These are phyloP conservation scores for Anagyrus pseudococci DNA, from an alignment of 2,888 invertebrate genomes.

Conservation along the genomic window DNA sequence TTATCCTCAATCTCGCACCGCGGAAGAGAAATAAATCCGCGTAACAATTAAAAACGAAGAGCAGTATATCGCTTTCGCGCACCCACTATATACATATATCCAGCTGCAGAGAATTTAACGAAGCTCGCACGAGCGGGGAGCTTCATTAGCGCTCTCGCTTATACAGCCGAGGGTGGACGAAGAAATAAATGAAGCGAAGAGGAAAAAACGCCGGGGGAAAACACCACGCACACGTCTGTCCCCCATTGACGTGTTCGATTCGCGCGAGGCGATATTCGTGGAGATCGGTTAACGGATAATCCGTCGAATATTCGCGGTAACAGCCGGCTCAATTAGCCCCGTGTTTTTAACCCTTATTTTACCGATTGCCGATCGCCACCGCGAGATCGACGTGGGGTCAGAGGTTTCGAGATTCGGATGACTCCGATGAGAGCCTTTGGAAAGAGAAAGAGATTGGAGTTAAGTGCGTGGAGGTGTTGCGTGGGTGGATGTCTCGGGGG, in stretches of 20 bases:
- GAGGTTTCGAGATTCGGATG: neutral
- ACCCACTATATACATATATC: too few relatives aligned
- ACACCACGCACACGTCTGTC: too few relatives aligned
- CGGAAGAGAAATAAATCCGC: too few relatives aligned
- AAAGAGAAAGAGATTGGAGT: neutral
- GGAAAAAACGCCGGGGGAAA: neutral
- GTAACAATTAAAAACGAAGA: too few relatives aligned
- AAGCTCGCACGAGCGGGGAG: neutral
- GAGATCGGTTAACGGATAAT: neutral
- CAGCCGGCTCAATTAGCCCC: conserved; percentile 14
- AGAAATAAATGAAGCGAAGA: too few relatives aligned
- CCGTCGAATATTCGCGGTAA: too few relatives aligned
- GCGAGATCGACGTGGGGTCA: neutral
- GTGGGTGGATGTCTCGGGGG: too few relatives aligned
- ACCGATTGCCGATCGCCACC: conserved; percentile 3
- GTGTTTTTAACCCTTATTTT: conserved; percentile 12
- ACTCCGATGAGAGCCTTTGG: neutral
- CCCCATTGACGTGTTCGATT: neutral
- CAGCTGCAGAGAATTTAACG: too few relatives aligned
- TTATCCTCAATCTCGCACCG: too few relatives aligned
- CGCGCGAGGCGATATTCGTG: neutral
- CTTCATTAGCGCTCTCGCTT: neutral
- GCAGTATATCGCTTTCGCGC: too few relatives aligned
- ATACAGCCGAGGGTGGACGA: too few relatives aligned
- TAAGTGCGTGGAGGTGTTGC: neutral